A percentile compares a stretch with the other conserved stretches of the same genome.
Conservation (phyloP, 2,113 vertebrate species). For the Numida meleagris region DNA sequence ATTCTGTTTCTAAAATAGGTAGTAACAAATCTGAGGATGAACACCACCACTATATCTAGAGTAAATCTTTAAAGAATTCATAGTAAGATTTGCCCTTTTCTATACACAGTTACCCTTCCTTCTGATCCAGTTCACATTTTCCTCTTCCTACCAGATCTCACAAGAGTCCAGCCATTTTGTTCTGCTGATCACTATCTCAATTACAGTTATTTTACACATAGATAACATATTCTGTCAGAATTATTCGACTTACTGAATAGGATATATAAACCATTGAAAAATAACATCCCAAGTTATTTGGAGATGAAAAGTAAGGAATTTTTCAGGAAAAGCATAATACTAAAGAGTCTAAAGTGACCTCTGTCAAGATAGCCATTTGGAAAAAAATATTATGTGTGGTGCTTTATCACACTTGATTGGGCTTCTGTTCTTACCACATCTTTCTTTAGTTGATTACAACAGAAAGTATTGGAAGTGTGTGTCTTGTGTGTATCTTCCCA, state of each 20-base stretch:
- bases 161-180: background rate
- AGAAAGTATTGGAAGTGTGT: background rate
- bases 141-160: background rate
- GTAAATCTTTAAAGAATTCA: background rate
- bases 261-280: background rate
- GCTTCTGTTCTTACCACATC: background rate
- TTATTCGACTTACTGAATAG: background rate
- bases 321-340: background rate
- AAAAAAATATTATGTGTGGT: background rate
- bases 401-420: background rate
- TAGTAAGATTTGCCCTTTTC: background rate
- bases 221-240: background rate
- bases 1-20: background rate
- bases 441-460: background rate
- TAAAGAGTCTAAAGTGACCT: background rate
- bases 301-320: background rate
- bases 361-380: background rate
- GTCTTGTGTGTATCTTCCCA: background rate
- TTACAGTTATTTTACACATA: background rate
- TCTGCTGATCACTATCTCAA: background rate
- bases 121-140: background rate
- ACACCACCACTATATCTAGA: background rate
- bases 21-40: background rate
- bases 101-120: background rate
- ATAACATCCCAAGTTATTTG: background rate